Evolutionary conservation across 2,888 invertebrate species (phyloP).

Genomic region (Ophion slaviceki): DNA sequence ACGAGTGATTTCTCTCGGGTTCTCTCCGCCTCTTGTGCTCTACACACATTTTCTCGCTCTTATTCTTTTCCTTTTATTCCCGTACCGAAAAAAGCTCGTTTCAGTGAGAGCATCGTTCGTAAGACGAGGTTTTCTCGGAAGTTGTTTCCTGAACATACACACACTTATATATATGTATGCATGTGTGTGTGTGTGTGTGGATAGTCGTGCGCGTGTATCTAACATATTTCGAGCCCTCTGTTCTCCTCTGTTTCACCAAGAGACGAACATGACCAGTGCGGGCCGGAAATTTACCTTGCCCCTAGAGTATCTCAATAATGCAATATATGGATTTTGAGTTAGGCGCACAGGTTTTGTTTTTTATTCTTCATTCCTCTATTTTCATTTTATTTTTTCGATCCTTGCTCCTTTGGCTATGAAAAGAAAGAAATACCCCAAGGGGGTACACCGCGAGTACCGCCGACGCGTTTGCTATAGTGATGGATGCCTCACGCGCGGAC

Average conservation of each 20-base stretch:
- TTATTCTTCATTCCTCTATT: background rate
- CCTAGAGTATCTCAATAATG: constrained; percentile 76
- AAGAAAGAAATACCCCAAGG: constrained; percentile 68
- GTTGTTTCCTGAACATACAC: constrained; percentile 32
- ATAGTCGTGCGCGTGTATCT: constrained; percentile 9
- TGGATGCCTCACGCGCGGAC: constrained; percentile 71
- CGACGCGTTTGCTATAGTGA: constrained; percentile 72
- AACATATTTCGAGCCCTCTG: constrained; percentile 37
- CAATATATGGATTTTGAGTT: constrained; percentile 77
- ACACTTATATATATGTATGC: constrained; percentile 13
- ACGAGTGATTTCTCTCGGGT: constrained; percentile 63
- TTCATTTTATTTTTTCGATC: constrained; percentile 46
- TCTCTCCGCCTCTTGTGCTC: constrained; percentile 22
- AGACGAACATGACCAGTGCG: constrained; percentile 13
- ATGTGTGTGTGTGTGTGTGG: background rate
- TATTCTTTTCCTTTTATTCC: constrained; percentile 54
- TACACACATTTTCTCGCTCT: constrained; percentile 48
- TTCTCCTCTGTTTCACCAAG: constrained; percentile 23
- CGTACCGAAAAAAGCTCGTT: constrained; percentile 60
- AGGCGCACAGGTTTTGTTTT: constrained; percentile 65
- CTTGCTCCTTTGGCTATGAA: constrained; percentile 66
- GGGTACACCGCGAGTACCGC: constrained; percentile 66
- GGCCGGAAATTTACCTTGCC: constrained; percentile 57
- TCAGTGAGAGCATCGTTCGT: constrained; percentile 32
- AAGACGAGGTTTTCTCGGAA: constrained; percentile 54